A percentile compares a stretch with the other conserved stretches of the same genome.
phyloP scores from a whole-genome alignment of 2,113 vertebrate genomes.

The Pedetes capensis region DNA sequence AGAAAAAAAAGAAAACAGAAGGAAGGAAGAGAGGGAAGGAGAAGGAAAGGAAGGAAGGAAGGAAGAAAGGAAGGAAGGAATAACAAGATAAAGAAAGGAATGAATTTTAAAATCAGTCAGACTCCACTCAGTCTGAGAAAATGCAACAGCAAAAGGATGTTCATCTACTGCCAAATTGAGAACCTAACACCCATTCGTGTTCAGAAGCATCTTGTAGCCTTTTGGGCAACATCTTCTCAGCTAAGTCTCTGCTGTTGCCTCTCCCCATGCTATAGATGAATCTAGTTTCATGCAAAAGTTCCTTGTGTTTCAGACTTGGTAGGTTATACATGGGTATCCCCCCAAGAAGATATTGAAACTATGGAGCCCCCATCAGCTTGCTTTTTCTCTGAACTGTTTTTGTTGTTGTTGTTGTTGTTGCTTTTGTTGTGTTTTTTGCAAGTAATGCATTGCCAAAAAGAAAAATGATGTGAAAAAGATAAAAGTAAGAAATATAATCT shows the following conservation, averaged over 20 bases:
- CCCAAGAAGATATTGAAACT: neutral
- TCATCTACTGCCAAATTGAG: neutral
- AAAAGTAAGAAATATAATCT: neutral
- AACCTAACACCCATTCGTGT: neutral
- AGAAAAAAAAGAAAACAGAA: neutral
- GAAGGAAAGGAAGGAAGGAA: neutral
- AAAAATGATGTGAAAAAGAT: neutral
- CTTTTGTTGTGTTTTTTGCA: too few species aligned
- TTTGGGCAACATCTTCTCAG: neutral
- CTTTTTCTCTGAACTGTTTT: neutral
- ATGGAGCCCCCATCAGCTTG: neutral
- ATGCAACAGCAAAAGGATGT: neutral
- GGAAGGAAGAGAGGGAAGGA: neutral
- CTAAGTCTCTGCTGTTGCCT: neutral
- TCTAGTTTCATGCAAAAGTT: neutral
- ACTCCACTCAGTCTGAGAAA: neutral
- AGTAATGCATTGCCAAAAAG: neutral
- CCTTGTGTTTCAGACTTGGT: neutral
- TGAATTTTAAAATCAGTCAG: neutral
- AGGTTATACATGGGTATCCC: neutral
- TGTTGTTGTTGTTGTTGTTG: too few species aligned
- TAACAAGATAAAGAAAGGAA: slow-evolving; percentile 27
- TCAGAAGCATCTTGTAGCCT: neutral
- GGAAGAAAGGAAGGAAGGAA: neutral
- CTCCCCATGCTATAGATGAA: neutral